Evolutionary conservation across 2,888 invertebrate genomes (phyloP).

Genomic region (Ectemnius lituratus): DNA sequence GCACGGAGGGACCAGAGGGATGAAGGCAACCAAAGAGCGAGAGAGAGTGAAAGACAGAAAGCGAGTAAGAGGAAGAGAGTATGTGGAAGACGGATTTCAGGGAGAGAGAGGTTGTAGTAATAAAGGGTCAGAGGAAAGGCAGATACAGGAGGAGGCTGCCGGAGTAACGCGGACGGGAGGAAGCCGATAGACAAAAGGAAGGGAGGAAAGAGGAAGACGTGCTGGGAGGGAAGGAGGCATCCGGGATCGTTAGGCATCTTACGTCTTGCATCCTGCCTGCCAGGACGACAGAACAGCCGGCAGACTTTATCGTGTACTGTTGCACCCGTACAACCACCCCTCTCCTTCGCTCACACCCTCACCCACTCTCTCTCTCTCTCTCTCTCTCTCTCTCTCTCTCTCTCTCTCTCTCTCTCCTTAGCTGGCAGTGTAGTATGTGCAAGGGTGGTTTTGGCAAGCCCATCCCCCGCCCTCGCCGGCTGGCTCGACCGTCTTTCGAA

Average conservation of each 20-base stretch:
- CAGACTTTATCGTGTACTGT: slow-evolving; percentile 70
- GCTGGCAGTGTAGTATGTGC: too few relatives aligned
- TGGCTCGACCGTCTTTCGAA: slow-evolving; percentile 53
- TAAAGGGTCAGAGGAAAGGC: slow-evolving; percentile 39
- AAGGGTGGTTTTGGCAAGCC: slow-evolving; percentile 74
- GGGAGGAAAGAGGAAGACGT: slow-evolving; percentile 38
- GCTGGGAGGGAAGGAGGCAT: slow-evolving; percentile 38
- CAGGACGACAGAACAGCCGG: slow-evolving; percentile 71
- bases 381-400: too few relatives aligned
- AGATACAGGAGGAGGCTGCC: slow-evolving; percentile 31
- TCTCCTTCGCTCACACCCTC: too few relatives aligned
- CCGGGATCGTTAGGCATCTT: slow-evolving; percentile 72
- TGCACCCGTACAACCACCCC: slow-evolving; percentile 46
- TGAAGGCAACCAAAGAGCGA: slow-evolving; percentile 5
- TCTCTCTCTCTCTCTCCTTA: too few relatives aligned
- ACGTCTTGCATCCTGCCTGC: slow-evolving; percentile 72
- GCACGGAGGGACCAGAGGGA: not conserved
- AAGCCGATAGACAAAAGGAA: slow-evolving; percentile 39
- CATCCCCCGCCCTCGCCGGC: slow-evolving; percentile 55
- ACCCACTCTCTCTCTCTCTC: too few relatives aligned
- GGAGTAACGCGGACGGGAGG: slow-evolving; percentile 23
- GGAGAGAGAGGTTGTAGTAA: slow-evolving; percentile 27
- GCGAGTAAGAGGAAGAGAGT: slow-evolving; percentile 21
- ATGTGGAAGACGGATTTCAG: slow-evolving; percentile 2
- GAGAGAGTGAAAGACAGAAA: slow-evolving; percentile 29